Evolutionary conservation across 2,888 invertebrate species (phyloP).

Genomic region (Pocota personata): DNA sequence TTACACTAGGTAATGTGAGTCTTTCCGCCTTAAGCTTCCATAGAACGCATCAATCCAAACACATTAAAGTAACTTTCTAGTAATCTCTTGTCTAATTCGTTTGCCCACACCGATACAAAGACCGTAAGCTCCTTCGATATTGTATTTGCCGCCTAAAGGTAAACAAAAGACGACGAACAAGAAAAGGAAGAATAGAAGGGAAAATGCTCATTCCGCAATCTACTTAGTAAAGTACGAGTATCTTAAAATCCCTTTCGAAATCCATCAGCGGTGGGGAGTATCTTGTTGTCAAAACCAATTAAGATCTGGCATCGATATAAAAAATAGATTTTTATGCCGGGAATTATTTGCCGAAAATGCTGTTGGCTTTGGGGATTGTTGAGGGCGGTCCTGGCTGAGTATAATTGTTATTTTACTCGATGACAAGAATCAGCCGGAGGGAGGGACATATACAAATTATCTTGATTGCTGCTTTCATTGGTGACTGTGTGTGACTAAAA

Average conservation of each 20-base stretch:
- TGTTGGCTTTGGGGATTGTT: not conserved
- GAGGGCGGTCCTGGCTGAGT: not conserved
- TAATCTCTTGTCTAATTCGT: not conserved
- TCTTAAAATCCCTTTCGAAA: not conserved
- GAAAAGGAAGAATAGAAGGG: not conserved
- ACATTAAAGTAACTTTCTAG: no score
- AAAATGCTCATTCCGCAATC: not conserved
- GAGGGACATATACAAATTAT: slow-evolving; percentile 38
- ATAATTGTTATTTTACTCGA: slow-evolving; percentile 11
- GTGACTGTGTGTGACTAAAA: not conserved
- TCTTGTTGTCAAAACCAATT: not conserved
- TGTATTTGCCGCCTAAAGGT: not conserved
- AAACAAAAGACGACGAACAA: slow-evolving; percentile 1
- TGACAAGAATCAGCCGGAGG: not conserved
- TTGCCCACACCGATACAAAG: not conserved
- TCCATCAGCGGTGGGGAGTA: not conserved
- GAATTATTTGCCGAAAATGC: not conserved
- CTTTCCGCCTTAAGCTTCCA: no score
- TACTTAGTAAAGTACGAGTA: not conserved
- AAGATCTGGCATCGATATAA: slow-evolving; percentile 1
- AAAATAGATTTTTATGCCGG: not conserved
- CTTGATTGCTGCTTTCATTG: slow-evolving; percentile 10
- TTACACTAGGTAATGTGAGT: no score
- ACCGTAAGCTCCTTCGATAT: not conserved
- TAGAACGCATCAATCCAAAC: no score